phyloP scores from a whole-genome alignment of 2,797 vertebrate genomes.

The Anguilla obscura region DNA sequence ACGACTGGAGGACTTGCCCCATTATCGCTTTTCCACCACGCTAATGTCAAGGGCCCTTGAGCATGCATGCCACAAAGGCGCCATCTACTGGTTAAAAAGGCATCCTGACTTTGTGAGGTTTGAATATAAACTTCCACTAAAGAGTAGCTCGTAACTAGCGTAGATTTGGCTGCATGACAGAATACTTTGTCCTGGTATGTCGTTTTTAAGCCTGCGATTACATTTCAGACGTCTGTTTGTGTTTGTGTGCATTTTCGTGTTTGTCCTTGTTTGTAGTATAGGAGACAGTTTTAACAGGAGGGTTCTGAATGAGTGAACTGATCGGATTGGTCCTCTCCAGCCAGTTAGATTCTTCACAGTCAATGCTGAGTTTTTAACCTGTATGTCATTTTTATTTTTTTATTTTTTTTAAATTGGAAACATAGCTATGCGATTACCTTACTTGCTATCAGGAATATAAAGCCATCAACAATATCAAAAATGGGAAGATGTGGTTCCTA shows the following conservation, averaged over 20 bases:
- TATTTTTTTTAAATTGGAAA: conserved; percentile 28
- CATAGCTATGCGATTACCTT: conserved; percentile 40
- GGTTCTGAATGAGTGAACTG: not conserved
- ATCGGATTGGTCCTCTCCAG: not conserved
- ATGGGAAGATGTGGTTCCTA: conserved; percentile 32
- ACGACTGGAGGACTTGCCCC: not conserved
- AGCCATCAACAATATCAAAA: conserved; percentile 61
- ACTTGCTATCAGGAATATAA: conserved; percentile 63
- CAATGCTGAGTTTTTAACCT: conserved; percentile 19
- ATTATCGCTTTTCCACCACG: not conserved
- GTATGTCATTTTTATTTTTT: conserved; percentile 26
- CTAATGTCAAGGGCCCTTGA: not conserved
- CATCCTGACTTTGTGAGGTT: not conserved
- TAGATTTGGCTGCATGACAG: not conserved
- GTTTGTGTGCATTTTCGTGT: not conserved
- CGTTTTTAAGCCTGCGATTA: not conserved
- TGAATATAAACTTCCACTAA: not conserved
- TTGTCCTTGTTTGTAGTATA: not conserved
- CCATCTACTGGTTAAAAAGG: conserved; percentile 8
- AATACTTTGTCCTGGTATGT: not conserved
- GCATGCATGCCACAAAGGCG: not conserved
- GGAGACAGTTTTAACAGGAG: not conserved
- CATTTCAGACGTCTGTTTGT: not conserved
- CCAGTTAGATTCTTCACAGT: not conserved
- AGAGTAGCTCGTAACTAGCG: not conserved